A percentile compares a stretch with the other conserved stretches of the same genome.
Conservation (phyloP, 2,113 vertebrate genomes). For the Pygoscelis antarcticus region DNA sequence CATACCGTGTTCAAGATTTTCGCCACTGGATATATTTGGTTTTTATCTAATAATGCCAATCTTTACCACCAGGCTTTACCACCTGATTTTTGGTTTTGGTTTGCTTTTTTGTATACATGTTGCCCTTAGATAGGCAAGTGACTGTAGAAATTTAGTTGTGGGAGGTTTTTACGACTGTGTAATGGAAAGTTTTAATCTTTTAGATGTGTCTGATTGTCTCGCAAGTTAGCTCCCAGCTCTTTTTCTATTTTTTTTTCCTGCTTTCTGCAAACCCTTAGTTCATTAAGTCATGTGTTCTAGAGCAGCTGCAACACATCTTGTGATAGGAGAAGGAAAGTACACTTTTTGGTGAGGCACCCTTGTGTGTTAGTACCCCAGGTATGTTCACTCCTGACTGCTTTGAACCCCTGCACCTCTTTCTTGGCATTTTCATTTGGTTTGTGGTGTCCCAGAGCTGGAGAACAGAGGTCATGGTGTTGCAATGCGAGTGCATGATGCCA, state of each 20-base stretch:
- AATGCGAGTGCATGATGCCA: background rate
- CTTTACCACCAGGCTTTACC: background rate
- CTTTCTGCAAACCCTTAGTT: background rate
- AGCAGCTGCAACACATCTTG: slow-evolving; percentile 26
- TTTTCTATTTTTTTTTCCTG: background rate
- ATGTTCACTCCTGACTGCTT: background rate
- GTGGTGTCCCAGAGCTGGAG: background rate
- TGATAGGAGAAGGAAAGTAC: background rate
- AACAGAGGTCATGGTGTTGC: background rate
- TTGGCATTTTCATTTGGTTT: rapidly evolving
- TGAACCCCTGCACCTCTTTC: background rate
- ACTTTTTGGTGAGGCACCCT: background rate
- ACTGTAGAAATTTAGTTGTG: background rate
- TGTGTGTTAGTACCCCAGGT: background rate
- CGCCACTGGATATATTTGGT: background rate
- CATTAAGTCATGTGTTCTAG: background rate
- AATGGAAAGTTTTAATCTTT: background rate
- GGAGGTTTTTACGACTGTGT: background rate
- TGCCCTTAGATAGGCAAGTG: background rate
- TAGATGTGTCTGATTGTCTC: background rate
- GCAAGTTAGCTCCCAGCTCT: background rate
- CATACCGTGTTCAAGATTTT: rapidly evolving
- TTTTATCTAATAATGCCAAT: background rate
- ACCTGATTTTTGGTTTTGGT: background rate
- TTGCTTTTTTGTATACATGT: background rate